A percentile compares a stretch with the other conserved stretches of the same genome.
Conservation (phyloP, 2,888 invertebrate species). For the Drosophila yooni region DNA sequence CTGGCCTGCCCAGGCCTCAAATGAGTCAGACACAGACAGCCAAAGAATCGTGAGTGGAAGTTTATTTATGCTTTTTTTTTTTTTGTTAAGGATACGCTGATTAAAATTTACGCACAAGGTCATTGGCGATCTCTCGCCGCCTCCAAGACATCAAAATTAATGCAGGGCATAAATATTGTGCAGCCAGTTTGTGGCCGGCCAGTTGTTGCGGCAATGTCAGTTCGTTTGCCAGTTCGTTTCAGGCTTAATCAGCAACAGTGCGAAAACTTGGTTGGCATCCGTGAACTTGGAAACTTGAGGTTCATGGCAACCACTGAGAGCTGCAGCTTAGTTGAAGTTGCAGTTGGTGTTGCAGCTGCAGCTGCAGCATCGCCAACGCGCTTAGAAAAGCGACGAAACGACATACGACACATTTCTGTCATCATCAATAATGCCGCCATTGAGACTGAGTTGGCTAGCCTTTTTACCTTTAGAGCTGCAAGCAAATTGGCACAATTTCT, state of each 20-base stretch:
- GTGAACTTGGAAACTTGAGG: slow-evolving; percentile 62
- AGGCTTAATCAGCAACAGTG: slow-evolving; percentile 65
- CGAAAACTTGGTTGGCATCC: slow-evolving; percentile 23
- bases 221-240: slow-evolving; percentile 37
- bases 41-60: slow-evolving; percentile 24
- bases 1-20: neutral
- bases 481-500: slow-evolving; percentile 80
- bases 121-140: slow-evolving; percentile 52
- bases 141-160: slow-evolving; percentile 66
- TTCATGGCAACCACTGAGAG: slow-evolving; percentile 56
- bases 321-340: slow-evolving; percentile 25
- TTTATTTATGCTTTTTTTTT: slow-evolving; percentile 2
- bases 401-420: slow-evolving; percentile 78
- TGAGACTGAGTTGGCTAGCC: slow-evolving; percentile 33
- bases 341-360: slow-evolving; percentile 21
- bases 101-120: slow-evolving; percentile 77
- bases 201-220: slow-evolving; percentile 14
- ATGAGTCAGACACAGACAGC: slow-evolving; percentile 39
- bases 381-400: slow-evolving; percentile 51
- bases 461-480: slow-evolving; percentile 46
- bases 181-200: slow-evolving; percentile 27
- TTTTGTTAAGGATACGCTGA: slow-evolving; percentile 60
- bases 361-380: slow-evolving; percentile 25
- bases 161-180: slow-evolving; percentile 76
- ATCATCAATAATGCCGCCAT: slow-evolving; percentile 81